A percentile compares a stretch with the other conserved stretches of the same genome.
Evolutionary conservation across 2,797 vertebrate genomes (phyloP).

Genomic region (Discoglossus pictus): DNA sequence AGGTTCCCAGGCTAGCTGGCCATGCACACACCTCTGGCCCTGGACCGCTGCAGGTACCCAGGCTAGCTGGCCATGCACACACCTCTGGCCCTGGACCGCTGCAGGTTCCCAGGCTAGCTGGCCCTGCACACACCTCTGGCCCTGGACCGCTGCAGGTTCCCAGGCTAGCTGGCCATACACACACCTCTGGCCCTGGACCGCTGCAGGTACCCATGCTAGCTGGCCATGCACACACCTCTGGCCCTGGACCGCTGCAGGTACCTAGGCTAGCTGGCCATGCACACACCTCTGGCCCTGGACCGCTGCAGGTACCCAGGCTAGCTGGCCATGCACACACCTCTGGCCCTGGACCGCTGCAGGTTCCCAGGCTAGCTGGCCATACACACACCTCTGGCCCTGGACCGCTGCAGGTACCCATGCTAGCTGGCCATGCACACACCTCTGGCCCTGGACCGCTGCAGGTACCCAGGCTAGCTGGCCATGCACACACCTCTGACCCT

Average conservation of each 20-base stretch:
- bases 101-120: background rate
- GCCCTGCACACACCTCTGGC: too few species aligned
- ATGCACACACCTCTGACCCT: slow-evolving; percentile 26
- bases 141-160: slow-evolving; percentile 22
- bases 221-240: too few species aligned
- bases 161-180: slow-evolving; percentile 1
- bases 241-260: slow-evolving; percentile 20
- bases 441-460: slow-evolving; percentile 1
- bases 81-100: slow-evolving; percentile 4
- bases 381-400: slow-evolving; percentile 4
- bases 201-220: slow-evolving; percentile 1
- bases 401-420: background rate
- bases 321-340: too few species aligned
- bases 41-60: slow-evolving; percentile 17
- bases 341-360: slow-evolving; percentile 20
- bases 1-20: background rate
- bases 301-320: background rate
- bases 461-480: slow-evolving; percentile 34
- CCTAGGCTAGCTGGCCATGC: slow-evolving; percentile 1
- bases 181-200: slow-evolving; percentile 1
- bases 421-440: slow-evolving; percentile 2
- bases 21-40: too few species aligned
- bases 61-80: slow-evolving; percentile 4
- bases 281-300: slow-evolving; percentile 3
- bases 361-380: background rate